Conservation (phyloP, 2,797 vertebrate genomes). For the Lindbergichthys nudifrons region DNA sequence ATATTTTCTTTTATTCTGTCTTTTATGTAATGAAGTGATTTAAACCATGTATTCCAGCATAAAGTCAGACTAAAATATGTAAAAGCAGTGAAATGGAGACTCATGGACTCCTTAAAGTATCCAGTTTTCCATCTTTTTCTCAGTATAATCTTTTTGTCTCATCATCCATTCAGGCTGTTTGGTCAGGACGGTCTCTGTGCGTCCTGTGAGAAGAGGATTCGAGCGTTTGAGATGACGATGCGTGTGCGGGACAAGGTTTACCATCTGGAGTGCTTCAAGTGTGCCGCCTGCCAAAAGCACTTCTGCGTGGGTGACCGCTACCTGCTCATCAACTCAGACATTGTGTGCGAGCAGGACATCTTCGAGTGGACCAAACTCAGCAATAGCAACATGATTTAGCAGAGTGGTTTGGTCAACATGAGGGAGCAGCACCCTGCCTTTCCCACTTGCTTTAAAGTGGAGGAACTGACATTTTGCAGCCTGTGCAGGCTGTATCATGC, state of each 20-base stretch:
- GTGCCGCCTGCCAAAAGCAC: slow-evolving; percentile 98
- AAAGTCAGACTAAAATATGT: neutral
- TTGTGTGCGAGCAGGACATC: slow-evolving; percentile 99
- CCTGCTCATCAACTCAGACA: slow-evolving; percentile 98
- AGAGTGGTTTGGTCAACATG: neutral
- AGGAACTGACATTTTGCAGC: slow-evolving; percentile 22
- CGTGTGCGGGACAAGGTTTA: slow-evolving; percentile 98
- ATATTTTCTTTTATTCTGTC: neutral
- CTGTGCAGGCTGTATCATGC: slow-evolving; percentile 19
- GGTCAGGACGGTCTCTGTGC: slow-evolving; percentile 97
- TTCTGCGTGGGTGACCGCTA: slow-evolving; percentile 99
- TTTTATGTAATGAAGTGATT: neutral
- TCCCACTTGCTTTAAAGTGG: slow-evolving; percentile 27
- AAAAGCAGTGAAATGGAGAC: neutral
- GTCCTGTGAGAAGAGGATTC: slow-evolving; percentile 97
- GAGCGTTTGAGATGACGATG: slow-evolving; percentile 99
- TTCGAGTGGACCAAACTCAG: slow-evolving; percentile 99
- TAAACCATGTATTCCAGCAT: neutral
- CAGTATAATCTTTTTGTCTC: neutral
- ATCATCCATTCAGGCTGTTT: slow-evolving; percentile 87
- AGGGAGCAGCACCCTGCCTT: neutral
- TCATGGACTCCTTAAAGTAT: neutral
- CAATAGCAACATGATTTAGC: slow-evolving; percentile 81
- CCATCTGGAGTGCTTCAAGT: slow-evolving; percentile 99
- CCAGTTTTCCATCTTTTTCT: neutral